Conservation (phyloP, 2,113 vertebrate genomes). For the Malurus cyaneus region DNA sequence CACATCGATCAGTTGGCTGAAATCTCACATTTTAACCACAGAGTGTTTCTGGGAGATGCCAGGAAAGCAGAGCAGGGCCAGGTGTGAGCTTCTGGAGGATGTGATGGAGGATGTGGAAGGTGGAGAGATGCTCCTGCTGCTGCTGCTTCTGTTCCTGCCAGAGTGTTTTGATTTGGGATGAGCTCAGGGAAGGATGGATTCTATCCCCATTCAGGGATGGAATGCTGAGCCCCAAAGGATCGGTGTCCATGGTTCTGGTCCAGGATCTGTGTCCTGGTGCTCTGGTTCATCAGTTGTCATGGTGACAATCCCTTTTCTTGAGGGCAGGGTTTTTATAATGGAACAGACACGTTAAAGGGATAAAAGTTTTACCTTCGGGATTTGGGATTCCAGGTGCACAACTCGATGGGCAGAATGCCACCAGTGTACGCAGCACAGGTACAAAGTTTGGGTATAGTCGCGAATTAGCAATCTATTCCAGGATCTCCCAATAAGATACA, state of each 20-base stretch:
- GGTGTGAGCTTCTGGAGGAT: neutral
- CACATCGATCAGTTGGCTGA: neutral
- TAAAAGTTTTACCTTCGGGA: no score
- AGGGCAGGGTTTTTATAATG: no score
- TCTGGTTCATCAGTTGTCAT: no score
- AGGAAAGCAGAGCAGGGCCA: neutral
- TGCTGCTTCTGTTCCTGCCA: neutral
- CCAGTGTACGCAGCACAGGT: no score
- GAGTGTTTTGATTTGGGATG: fast-evolving
- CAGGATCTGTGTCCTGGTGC: no score
- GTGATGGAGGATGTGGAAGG: neutral
- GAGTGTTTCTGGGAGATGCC: neutral
- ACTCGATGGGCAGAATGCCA: no score
- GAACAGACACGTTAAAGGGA: no score
- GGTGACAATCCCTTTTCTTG: no score
- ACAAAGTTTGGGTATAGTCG: no score
- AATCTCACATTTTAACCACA: neutral
- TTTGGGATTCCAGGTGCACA: no score
- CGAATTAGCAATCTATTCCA: no score
- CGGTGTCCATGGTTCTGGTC: fast-evolving
- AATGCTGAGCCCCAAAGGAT: fast-evolving
- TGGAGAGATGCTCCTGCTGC: neutral
- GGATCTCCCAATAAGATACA: no score
- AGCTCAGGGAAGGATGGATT: neutral
- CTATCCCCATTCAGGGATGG: fast-evolving